phyloP scores from a whole-genome alignment of 2,888 invertebrate species.

The Aphodius sticticus region DNA sequence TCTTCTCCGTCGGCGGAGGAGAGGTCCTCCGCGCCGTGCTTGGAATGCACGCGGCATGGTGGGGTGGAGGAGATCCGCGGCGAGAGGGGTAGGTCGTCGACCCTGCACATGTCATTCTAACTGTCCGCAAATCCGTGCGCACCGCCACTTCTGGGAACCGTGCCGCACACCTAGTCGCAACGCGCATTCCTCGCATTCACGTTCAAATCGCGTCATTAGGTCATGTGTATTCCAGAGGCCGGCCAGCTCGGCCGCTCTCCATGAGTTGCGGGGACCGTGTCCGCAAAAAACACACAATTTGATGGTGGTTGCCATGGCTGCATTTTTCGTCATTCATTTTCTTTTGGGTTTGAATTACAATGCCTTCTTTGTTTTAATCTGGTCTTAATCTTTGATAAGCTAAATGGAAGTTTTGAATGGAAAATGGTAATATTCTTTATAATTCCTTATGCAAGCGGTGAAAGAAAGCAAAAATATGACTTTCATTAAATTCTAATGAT shows the following conservation, averaged over 20 bases:
- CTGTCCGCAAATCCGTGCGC: slow-evolving; percentile 53
- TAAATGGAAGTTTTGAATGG: too few relatives aligned
- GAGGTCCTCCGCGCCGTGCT: slow-evolving; percentile 6
- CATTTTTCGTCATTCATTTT: neutral
- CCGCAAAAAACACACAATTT: neutral
- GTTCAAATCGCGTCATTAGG: slow-evolving; percentile 47
- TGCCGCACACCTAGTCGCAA: slow-evolving; percentile 57
- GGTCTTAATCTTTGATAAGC: too few relatives aligned
- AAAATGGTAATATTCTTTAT: too few relatives aligned
- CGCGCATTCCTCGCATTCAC: slow-evolving; percentile 54
- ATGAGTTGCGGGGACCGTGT: neutral
- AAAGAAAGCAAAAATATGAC: too few relatives aligned
- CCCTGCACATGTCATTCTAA: slow-evolving; percentile 60
- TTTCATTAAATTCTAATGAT: too few relatives aligned
- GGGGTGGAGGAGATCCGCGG: slow-evolving; percentile 5
- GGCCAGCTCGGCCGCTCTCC: neutral
- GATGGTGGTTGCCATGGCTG: neutral
- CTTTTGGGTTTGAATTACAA: neutral
- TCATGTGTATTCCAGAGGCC: slow-evolving; percentile 36
- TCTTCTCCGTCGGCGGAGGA: neutral
- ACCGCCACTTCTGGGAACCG: slow-evolving; percentile 60
- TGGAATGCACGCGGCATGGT: neutral
- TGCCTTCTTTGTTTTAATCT: neutral
- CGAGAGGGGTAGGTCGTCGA: slow-evolving; percentile 60
- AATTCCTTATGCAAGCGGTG: too few relatives aligned